Evolutionary conservation across 2,113 vertebrate genomes (phyloP), one percentile per base, ranked within the genome.

Genomic region (Chaenocephalus aceratus): DNA sequence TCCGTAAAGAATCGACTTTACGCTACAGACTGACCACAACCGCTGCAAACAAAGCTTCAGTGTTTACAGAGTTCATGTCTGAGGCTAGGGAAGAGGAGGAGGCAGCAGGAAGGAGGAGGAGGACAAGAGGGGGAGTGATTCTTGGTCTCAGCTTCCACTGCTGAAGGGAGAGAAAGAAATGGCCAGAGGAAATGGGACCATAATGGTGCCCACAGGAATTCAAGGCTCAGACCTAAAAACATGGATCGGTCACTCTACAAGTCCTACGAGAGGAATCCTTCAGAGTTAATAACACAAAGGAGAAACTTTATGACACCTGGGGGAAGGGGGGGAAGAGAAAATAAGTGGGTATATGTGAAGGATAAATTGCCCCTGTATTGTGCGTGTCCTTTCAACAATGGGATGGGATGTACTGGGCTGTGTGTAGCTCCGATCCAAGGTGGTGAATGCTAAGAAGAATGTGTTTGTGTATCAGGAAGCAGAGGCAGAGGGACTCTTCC

Each of bases 161-260:
- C 68, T 34, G 3, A 10, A 72, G 30, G 62, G 13, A 36, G 6
- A 18, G 51, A 82, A 82, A 83, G 52, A 92, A 87, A 88, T 74
- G 74, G 78, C 86, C 65, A 67, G 23, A 63, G 71, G 53, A 84
- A 86, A 82, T 36, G 34, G 80, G 61, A 85, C 76, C 72, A 30
- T 83, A 82, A 86, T 59, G 65, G 71, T 66, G 54, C 84, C 88
- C 90, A 75, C 72, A 84, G 87, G 86, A 92, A 90, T 89, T 80
- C 65, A 65, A 78, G 58, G 56, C 67, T 74, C 44, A 14, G 56
- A 49, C 49, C 18, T 56, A n/a, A 77, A 91, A 88, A 84, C 54
- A 73, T 13, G 9, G 59, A 63, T 72, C 66, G 44, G 69, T 70
- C 79, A 78, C 65, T 75, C 34, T 78, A 77, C 41, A 34, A 23